phyloP scores from a whole-genome alignment of 1,140 invertebrate genomes.

The Penaeus indicus region DNA sequence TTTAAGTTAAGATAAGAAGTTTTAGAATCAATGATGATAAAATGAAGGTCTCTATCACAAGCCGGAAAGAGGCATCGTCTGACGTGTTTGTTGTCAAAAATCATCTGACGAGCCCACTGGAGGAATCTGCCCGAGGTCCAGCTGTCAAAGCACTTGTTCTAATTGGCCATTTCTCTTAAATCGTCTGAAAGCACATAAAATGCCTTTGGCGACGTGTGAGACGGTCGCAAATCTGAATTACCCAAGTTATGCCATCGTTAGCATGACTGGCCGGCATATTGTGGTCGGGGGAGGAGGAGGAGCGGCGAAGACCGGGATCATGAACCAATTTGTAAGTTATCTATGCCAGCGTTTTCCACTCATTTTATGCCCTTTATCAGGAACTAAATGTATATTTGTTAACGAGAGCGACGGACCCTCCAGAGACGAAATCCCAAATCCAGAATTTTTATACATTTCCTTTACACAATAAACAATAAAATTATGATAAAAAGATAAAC shows the following conservation, averaged over 20 bases:
- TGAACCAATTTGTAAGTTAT: slow-evolving; percentile 87
- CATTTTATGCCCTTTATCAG: too few relatives aligned
- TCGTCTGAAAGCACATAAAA: not conserved
- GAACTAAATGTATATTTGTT: too few relatives aligned
- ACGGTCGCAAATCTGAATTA: slow-evolving; percentile 80
- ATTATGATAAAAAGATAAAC: too few relatives aligned
- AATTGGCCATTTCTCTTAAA: not conserved
- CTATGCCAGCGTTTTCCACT: not conserved
- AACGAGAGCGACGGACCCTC: too few relatives aligned
- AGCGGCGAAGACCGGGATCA: slow-evolving; percentile 92
- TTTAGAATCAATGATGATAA: not conserved
- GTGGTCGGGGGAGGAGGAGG: slow-evolving; percentile 96
- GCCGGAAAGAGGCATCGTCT: not conserved
- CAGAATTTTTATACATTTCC: too few relatives aligned
- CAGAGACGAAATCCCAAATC: too few relatives aligned
- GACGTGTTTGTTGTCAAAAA: slow-evolving; percentile 33
- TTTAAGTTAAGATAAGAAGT: not conserved
- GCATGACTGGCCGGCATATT: slow-evolving; percentile 91
- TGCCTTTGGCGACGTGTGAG: slow-evolving; percentile 65
- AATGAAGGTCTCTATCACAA: not conserved
- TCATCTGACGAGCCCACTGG: not conserved
- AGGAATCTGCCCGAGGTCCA: not conserved
- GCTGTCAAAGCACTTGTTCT: not conserved
- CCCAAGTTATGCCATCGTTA: slow-evolving; percentile 90
- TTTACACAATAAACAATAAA: too few relatives aligned